These are phyloP conservation scores for Raphicerus campestris DNA, from an alignment of 2,113 vertebrate genomes.

Conservation along the genomic window DNA sequence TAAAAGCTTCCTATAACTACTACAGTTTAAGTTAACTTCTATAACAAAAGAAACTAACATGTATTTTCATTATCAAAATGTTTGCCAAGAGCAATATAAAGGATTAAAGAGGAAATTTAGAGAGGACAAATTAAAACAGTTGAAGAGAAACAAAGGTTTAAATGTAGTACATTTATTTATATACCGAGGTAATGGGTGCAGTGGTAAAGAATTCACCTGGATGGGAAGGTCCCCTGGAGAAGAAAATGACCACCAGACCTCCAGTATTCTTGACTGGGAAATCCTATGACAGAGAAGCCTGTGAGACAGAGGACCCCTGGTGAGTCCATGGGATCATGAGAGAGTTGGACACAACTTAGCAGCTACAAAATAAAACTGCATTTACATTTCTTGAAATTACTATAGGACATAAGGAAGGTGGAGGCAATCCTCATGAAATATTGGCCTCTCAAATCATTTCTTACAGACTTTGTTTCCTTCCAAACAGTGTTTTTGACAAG, in stretches of 20 bases:
- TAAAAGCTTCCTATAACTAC: neutral
- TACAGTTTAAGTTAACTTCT: neutral
- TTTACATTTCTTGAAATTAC: neutral
- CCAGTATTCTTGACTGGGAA: neutral
- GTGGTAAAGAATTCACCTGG: neutral
- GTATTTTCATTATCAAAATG: neutral
- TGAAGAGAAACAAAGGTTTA: neutral
- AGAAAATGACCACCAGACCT: neutral
- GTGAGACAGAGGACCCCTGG: neutral
- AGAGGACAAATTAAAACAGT: neutral
- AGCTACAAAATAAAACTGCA: neutral
- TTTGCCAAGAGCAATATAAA: neutral
- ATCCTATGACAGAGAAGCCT: neutral
- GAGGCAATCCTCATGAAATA: neutral
- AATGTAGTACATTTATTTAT: neutral
- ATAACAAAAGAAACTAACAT: neutral
- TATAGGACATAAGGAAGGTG: neutral
- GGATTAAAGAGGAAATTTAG: neutral
- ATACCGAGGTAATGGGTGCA: neutral
- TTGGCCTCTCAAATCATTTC: neutral
- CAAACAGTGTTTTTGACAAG: neutral
- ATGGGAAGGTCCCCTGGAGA: neutral
- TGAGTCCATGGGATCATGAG: neutral
- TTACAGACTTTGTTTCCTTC: neutral
- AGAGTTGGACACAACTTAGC: neutral